A percentile compares a stretch with the other conserved stretches of the same genome.
Conservation (phyloP, 1,140 invertebrate genomes). For the Platyscapa corneri region DNA sequence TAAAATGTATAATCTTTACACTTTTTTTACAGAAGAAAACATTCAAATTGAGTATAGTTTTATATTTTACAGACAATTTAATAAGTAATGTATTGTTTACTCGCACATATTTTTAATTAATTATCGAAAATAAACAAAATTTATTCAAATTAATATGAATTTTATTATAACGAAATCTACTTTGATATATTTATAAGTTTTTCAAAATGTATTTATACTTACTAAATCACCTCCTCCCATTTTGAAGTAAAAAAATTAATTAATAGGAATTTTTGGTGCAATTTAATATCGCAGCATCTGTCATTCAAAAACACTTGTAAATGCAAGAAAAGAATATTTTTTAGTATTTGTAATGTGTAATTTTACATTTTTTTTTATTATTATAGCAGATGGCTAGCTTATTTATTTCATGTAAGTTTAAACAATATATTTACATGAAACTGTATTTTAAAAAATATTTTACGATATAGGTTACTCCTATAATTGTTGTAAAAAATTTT, state of each 20-base stretch:
- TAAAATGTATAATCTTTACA: no score
- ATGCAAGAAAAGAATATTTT: no score
- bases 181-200: neutral
- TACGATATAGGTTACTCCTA: no score
- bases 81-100: neutral
- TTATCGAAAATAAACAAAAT: neutral
- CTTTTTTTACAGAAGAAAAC: no score
- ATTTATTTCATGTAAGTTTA: no score
- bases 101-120: neutral
- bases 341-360: no score
- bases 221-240: conserved; percentile 79
- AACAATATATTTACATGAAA: no score
- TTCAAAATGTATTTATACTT: conserved; percentile 57
- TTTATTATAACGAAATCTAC: neutral
- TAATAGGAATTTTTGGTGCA: neutral
- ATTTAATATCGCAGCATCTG: neutral
- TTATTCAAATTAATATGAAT: neutral
- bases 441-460: neutral
- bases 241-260: conserved; percentile 8
- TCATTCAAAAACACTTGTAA: neutral
- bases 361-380: no score
- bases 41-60: no score
- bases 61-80: neutral
- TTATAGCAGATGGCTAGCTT: no score
- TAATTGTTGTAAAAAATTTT: no score